Evolutionary conservation across 2,113 vertebrate species (phyloP).

Genomic region (Chrysochloris asiatica): DNA sequence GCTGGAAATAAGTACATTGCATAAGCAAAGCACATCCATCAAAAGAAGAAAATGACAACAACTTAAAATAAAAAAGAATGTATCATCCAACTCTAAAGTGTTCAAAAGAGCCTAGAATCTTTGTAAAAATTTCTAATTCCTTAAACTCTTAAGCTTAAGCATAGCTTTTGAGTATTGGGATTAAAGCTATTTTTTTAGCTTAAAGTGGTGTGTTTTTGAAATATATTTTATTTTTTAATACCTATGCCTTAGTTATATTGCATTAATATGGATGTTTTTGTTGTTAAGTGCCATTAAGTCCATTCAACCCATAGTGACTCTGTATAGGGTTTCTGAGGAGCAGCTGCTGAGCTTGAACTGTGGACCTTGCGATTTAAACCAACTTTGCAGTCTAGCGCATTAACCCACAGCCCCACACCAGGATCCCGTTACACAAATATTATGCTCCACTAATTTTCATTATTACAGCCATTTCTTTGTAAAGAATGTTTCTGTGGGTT

Average conservation of each 20-base stretch:
- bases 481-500: background rate
- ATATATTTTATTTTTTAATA: background rate
- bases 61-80: slow-evolving; percentile 17
- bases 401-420: too few relatives aligned
- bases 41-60: background rate
- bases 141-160: background rate
- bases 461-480: slow-evolving; percentile 11
- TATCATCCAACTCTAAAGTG: background rate
- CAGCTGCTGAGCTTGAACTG: too few relatives aligned
- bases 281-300: too few relatives aligned
- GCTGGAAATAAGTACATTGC: background rate
- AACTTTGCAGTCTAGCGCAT: too few relatives aligned
- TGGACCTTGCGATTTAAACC: too few relatives aligned
- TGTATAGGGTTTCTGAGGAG: too few relatives aligned
- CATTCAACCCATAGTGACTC: too few relatives aligned
- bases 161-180: background rate
- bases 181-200: background rate
- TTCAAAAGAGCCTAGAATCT: slow-evolving; percentile 7
- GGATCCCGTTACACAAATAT: slow-evolving; percentile 39
- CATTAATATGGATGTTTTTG: too few relatives aligned
- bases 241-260: too few relatives aligned
- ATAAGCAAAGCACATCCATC: background rate
- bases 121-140: background rate
- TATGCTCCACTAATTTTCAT: background rate
- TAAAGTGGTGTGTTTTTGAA: background rate